phyloP scores from a whole-genome alignment of 2,113 vertebrate species.

The Bufo gargarizans region DNA sequence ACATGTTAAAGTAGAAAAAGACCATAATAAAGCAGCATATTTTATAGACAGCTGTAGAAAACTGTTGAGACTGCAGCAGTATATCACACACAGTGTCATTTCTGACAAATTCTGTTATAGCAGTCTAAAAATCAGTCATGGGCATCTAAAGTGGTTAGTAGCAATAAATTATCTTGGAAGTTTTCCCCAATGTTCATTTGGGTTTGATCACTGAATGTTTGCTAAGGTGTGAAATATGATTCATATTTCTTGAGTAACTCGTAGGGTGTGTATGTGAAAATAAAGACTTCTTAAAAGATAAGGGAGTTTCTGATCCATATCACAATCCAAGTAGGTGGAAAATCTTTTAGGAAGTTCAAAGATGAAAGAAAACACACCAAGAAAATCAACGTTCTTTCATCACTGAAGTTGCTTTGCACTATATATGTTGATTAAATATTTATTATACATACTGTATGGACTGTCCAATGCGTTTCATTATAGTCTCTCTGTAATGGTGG shows the following conservation, averaged over 20 bases:
- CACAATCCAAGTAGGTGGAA: constrained; percentile 32
- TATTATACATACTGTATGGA: no score
- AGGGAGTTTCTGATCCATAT: constrained; percentile 60
- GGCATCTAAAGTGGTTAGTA: constrained; percentile 34
- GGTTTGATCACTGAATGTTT: constrained; percentile 51
- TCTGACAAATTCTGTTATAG: not conserved
- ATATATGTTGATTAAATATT: not conserved
- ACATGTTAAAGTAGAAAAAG: not conserved
- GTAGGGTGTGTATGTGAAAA: constrained; percentile 66
- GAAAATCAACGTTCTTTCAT: constrained; percentile 6
- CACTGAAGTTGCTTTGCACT: not conserved
- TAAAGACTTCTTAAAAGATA: constrained; percentile 50
- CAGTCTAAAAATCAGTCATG: not conserved
- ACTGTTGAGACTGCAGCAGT: constrained; percentile 12
- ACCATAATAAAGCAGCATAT: not conserved
- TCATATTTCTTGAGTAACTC: constrained; percentile 62
- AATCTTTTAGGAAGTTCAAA: not conserved
- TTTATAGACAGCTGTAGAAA: not conserved
- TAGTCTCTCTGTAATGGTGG: no score
- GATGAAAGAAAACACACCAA: not conserved
- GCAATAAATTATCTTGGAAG: constrained; percentile 25
- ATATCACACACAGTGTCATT: not conserved
- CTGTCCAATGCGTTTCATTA: not conserved
- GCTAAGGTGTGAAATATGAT: constrained; percentile 60
- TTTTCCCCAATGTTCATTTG: constrained; percentile 22